A percentile compares a stretch with the other conserved stretches of the same genome.
Evolutionary conservation across 2,113 vertebrate species (phyloP).

Genomic region (Hylia prasina): DNA sequence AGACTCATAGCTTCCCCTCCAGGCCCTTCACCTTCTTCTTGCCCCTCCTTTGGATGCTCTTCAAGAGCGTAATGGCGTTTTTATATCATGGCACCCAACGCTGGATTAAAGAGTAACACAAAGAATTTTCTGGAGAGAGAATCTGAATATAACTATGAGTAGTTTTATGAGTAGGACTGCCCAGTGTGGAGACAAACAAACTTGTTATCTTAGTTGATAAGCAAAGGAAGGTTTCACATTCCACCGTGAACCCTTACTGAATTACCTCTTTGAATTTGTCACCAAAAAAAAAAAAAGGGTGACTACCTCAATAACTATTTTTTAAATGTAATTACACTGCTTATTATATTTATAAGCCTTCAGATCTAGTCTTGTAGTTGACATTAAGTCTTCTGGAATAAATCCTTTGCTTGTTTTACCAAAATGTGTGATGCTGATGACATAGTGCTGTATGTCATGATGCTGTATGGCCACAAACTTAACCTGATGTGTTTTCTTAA

Average conservation of each 20-base stretch:
- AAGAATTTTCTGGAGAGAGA: background rate
- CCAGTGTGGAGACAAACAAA: background rate
- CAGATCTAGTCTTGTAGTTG: background rate
- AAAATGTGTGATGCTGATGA: background rate
- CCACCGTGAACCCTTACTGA: background rate
- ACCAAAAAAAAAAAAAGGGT: background rate
- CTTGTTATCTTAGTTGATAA: background rate
- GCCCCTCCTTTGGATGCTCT: background rate
- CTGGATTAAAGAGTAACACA: background rate
- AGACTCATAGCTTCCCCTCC: background rate
- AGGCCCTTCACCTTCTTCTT: background rate
- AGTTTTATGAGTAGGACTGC: background rate
- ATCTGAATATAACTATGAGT: background rate
- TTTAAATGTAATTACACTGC: background rate
- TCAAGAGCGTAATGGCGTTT: background rate
- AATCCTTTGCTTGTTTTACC: background rate
- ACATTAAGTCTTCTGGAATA: background rate
- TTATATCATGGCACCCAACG: background rate
- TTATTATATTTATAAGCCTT: background rate
- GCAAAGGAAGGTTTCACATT: background rate
- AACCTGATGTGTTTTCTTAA: background rate
- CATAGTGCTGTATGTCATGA: background rate
- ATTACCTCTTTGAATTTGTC: background rate
- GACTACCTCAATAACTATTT: background rate
- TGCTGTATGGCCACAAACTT: background rate